Conservation (phyloP, 2,113 vertebrate genomes). For the zebrafish (Danio rerio) region DNA sequence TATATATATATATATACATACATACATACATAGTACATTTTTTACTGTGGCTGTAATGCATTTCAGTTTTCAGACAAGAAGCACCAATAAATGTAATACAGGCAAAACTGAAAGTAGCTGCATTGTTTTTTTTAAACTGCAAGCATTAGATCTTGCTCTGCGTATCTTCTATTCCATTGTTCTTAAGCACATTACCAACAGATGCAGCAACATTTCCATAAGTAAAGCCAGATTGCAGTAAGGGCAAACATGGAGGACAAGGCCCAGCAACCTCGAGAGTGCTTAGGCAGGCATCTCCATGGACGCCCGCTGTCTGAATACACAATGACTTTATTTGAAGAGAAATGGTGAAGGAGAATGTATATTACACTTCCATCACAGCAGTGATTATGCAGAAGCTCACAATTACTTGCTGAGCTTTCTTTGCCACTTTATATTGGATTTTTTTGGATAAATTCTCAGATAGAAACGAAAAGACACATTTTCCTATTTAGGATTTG, state of each 20-base stretch:
- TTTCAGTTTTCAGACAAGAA: conserved; percentile 44
- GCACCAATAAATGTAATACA: conserved; percentile 18
- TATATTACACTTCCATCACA: background rate
- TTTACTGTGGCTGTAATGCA: background rate
- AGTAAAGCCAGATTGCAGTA: conserved; percentile 47
- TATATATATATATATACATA: no score
- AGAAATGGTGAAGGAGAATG: background rate
- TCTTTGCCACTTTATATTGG: background rate
- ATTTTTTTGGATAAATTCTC: background rate
- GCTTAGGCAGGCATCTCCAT: conserved; percentile 66
- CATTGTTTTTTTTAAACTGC: background rate
- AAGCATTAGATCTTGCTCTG: conserved; percentile 23
- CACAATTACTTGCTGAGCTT: background rate
- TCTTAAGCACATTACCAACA: conserved; percentile 39
- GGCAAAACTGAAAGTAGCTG: conserved; percentile 24
- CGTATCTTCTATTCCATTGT: conserved; percentile 18
- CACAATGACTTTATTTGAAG: conserved; percentile 67
- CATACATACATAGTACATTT: no score
- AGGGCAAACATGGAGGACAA: conserved; percentile 42
- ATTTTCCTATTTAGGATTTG: conserved; percentile 28
- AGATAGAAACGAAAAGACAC: conserved; percentile 23
- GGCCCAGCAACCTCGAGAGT: conserved; percentile 67
- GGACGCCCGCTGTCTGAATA: conserved; percentile 62
- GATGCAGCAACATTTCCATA: conserved; percentile 59
- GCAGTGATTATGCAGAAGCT: background rate